phyloP scores from a whole-genome alignment of 2,797 vertebrate species.

The Gouania willdenowi region DNA sequence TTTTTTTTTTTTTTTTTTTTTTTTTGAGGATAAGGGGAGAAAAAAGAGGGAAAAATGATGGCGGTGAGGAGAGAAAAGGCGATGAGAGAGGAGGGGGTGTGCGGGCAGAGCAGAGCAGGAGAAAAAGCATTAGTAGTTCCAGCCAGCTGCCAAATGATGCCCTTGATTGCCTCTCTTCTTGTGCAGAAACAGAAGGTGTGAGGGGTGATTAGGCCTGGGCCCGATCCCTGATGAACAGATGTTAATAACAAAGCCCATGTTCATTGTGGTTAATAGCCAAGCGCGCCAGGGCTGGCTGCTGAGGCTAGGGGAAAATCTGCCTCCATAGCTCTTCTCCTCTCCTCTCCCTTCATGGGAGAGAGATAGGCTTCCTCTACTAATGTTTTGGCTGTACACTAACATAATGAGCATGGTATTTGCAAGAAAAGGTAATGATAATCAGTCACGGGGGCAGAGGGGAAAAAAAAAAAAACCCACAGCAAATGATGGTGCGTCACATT shows the following conservation, averaged over 20 bases:
- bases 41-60: conserved; percentile 57
- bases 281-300: conserved; percentile 81
- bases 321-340: conserved; percentile 73
- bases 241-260: conserved; percentile 88
- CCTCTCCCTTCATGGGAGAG: conserved; percentile 71
- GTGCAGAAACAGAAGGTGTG: conserved; percentile 91
- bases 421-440: conserved; percentile 86
- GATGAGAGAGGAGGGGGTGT: conserved; percentile 32
- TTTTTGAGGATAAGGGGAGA: conserved; percentile 60
- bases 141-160: conserved; percentile 90
- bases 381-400: conserved; percentile 77
- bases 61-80: conserved; percentile 55
- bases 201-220: conserved; percentile 85
- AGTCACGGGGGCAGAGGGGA: conserved; percentile 73
- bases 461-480: conserved; percentile 59
- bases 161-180: conserved; percentile 87
- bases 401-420: conserved; percentile 83
- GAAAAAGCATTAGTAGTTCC: conserved; percentile 84
- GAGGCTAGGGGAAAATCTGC: conserved; percentile 81
- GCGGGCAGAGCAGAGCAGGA: conserved; percentile 54
- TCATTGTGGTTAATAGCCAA: conserved; percentile 86
- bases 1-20: conserved; percentile 55
- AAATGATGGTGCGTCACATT: conserved; percentile 72
- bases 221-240: conserved; percentile 84
- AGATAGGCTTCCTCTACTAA: conserved; percentile 76